Conservation (phyloP, 2,888 invertebrate genomes). For the Drosophila meridiana region DNA sequence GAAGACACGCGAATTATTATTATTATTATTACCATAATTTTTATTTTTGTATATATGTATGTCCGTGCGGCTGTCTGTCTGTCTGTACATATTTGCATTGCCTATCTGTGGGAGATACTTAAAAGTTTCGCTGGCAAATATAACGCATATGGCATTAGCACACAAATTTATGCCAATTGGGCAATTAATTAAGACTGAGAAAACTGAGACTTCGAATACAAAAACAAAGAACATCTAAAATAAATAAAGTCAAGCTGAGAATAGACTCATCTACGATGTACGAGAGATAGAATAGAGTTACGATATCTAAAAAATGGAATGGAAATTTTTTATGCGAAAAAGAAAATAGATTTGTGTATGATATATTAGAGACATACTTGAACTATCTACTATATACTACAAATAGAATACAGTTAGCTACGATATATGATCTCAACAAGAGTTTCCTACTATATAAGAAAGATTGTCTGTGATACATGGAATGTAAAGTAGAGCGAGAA, state of each 20-base stretch:
- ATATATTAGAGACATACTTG: background rate
- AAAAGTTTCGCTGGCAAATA: constrained; percentile 7
- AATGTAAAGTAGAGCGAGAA: no score
- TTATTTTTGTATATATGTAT: background rate
- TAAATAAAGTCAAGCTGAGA: background rate
- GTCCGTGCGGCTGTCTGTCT: background rate
- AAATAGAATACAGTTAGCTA: background rate
- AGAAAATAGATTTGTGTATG: background rate
- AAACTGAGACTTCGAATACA: background rate
- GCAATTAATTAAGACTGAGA: constrained; percentile 20
- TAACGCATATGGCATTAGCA: constrained; percentile 13
- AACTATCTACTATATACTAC: background rate
- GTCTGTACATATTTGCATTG: constrained; percentile 18
- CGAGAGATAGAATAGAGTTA: background rate
- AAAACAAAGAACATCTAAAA: background rate
- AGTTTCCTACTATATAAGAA: no score
- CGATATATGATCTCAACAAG: no score
- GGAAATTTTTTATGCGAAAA: background rate
- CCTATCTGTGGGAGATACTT: constrained; percentile 24
- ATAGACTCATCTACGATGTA: background rate
- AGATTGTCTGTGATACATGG: no score
- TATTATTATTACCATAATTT: background rate
- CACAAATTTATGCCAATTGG: constrained; percentile 27
- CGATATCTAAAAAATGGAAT: background rate
- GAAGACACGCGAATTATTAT: constrained; percentile 52